Conservation (phyloP, 2,888 invertebrate genomes). For the Acrobasis suavella region DNA sequence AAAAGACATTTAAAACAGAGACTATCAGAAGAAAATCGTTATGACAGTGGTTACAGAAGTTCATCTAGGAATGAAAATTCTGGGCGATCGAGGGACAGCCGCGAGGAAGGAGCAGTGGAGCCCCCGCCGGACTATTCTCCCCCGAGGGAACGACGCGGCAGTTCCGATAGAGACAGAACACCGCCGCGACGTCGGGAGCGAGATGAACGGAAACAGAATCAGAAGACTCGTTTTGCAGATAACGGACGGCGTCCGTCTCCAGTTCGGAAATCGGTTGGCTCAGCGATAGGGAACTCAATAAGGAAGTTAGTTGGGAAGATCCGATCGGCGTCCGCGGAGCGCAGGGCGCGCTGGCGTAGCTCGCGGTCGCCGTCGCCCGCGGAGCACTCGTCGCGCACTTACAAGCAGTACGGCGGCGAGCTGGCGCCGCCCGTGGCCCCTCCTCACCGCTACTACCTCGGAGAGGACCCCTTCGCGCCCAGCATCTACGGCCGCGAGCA, state of each 20-base stretch:
- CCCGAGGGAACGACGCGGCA: conserved; percentile 75
- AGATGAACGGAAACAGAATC: conserved; percentile 83
- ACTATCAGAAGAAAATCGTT: conserved; percentile 74
- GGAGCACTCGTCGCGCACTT: conserved; percentile 76
- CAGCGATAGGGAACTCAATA: conserved; percentile 89
- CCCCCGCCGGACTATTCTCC: conserved; percentile 89
- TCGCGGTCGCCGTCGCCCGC: conserved; percentile 85
- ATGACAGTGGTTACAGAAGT: conserved; percentile 82
- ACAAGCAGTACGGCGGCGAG: conserved; percentile 77
- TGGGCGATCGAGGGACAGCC: conserved; percentile 72
- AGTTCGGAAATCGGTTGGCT: conserved; percentile 79
- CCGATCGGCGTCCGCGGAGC: conserved; percentile 86
- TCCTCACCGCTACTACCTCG: conserved; percentile 91
- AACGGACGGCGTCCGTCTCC: conserved; percentile 68
- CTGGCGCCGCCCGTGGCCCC: conserved; percentile 78
- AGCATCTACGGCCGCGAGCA: conserved; percentile 93
- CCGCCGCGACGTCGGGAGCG: conserved; percentile 74
- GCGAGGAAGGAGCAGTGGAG: conserved; percentile 80
- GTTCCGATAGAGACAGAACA: conserved; percentile 70
- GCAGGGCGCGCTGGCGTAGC: conserved; percentile 84
- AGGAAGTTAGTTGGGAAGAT: conserved; percentile 92
- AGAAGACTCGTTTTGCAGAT: conserved; percentile 87
- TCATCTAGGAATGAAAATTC: conserved; percentile 81
- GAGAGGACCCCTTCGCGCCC: conserved; percentile 93
- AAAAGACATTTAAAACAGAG: conserved; percentile 83